Base-by-base conservation (phyloP, 2,888 invertebrate genomes). In the Vesta saturnalis region DNA sequence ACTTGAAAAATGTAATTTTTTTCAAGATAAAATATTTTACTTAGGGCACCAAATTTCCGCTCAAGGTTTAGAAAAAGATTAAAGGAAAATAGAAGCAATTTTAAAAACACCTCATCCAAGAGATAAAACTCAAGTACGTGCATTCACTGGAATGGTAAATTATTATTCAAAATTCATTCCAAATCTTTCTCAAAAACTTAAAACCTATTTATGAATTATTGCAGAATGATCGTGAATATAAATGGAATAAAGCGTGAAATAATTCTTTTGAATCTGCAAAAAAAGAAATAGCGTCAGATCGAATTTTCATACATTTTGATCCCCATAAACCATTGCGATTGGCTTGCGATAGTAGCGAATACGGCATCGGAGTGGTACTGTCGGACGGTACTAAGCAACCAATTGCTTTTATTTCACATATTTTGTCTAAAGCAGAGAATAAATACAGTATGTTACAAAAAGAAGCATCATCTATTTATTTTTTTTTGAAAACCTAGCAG, bases 251-350 rank as follows among this genome's bases (percentile, higher is more conserved):
- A 10, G 43, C 69, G 2, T 80, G 80, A 66, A 71, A 80, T 57
- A 16, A 60, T 1, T 76, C 80, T 2, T 81, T 83, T 49, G 63
- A 77, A 10, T 43, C 66, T n/a, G 73, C 80, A 47, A 82, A 81
- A 56, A 14, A 43, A 14, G 67, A 67, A 21, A 63, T 59, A 18
- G 16, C 49, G 10, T 62, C 61, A 52, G 30, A 39, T 19, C 1
- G 1, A 16, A 22, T 55, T 19, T 43, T 55, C 4, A 22, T 54
- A 18, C 62, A 35, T 10, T 62, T 35, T 43, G 46, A 62, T 39
- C 43, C 43, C 1, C 6, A 43, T 54, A 55, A 22, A 21, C 46
- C 21, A 12, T 22, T 59, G 12, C 1, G 22, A 46, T 59, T 59
- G 46, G 43, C 22, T 12, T 59, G 59, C 19, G 46, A 59, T 46